These are phyloP conservation scores for Orius insidiosus DNA, from an alignment of 1,140 invertebrate genomes.

Conservation along the genomic window DNA sequence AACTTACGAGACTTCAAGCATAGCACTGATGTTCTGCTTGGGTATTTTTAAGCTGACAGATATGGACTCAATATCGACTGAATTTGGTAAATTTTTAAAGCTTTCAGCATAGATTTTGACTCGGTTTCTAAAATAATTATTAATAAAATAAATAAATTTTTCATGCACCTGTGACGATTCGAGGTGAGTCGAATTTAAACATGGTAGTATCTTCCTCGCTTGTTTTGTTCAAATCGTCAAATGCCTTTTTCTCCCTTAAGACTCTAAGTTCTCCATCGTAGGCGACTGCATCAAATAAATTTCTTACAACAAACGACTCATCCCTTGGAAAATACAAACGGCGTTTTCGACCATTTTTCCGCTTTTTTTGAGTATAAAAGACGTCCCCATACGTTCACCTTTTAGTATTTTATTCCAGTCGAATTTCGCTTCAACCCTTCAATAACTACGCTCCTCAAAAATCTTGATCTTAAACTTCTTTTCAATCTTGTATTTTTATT, in stretches of 20 bases:
- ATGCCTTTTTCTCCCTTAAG: not conserved
- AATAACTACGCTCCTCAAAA: not conserved
- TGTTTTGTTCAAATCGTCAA: constrained; percentile 5
- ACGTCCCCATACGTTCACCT: not conserved
- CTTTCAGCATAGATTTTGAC: not conserved
- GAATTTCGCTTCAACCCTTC: constrained; percentile 7
- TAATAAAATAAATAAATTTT: not conserved
- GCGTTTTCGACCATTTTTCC: constrained; percentile 8
- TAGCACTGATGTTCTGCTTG: not conserved
- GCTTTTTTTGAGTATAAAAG: constrained; percentile 7
- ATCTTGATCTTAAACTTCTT: not conserved
- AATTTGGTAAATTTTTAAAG: not conserved
- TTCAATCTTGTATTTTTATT: not conserved
- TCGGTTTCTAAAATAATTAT: constrained; percentile 7
- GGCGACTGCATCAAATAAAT: not conserved
- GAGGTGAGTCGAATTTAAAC: constrained; percentile 10
- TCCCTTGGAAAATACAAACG: constrained; percentile 10
- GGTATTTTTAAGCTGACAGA: constrained; percentile 9
- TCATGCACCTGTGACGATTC: constrained; percentile 9
- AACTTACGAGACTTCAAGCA: constrained; percentile 7
- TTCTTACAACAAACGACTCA: not conserved
- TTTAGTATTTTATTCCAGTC: constrained; percentile 6
- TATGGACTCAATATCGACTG: not conserved
- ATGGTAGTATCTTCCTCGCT: not conserved
- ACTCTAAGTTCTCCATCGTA: constrained; percentile 11